Percentiles rank a stretch among this genome's conserved stretches.
These are phyloP conservation scores for Triplophysa bombifrons DNA, from an alignment of 2,797 vertebrate genomes.

Conservation along the genomic window DNA sequence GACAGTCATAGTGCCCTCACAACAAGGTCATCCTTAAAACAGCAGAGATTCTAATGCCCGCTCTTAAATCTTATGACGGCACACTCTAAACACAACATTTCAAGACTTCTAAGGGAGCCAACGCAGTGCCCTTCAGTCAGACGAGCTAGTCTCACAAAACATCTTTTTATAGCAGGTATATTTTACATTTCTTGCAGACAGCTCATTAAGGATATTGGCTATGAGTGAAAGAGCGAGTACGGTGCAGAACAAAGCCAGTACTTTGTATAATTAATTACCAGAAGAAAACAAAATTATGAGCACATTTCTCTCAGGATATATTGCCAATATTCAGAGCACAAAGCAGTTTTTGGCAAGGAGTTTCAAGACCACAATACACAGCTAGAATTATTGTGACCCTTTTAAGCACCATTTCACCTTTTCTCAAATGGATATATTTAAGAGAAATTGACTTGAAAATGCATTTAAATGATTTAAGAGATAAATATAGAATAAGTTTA, in stretches of 20 bases:
- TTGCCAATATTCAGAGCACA: neutral
- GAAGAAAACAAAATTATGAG: conserved; percentile 27
- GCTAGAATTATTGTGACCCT: neutral
- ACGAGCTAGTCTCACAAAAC: neutral
- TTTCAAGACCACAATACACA: neutral
- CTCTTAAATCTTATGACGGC: conserved; percentile 20
- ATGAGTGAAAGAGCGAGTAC: conserved; percentile 53
- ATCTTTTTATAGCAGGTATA: conserved; percentile 50
- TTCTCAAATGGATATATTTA: conserved; percentile 10
- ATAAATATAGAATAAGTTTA: neutral
- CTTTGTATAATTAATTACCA: conserved; percentile 36
- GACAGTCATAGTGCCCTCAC: conserved; percentile 29
- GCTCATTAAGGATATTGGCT: conserved; percentile 70
- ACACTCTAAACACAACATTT: neutral
- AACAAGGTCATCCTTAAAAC: conserved; percentile 38
- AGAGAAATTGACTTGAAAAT: too few relatives aligned
- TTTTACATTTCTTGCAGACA: conserved; percentile 57
- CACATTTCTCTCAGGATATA: neutral
- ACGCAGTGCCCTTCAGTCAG: neutral
- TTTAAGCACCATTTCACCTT: neutral
- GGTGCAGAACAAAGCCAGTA: conserved; percentile 21
- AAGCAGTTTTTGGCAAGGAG: conserved; percentile 5
- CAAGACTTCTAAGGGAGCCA: neutral
- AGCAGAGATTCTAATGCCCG: conserved; percentile 15
- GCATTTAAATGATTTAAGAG: neutral